phyloP scores from a whole-genome alignment of 1,140 invertebrate genomes.

The Caenorhabditis tropicalis region DNA sequence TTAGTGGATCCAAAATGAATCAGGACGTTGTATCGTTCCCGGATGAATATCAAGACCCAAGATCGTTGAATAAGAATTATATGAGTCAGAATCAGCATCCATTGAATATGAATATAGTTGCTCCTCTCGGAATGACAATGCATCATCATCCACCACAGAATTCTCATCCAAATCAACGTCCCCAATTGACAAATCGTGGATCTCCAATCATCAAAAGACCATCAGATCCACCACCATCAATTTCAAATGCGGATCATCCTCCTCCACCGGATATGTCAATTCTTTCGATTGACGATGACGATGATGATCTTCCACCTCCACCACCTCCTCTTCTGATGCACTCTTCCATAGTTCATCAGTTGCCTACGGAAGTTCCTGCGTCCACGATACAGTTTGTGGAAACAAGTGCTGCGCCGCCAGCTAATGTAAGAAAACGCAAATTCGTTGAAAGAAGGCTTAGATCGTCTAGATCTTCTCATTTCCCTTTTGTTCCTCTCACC shows the following conservation, averaged over 20 bases:
- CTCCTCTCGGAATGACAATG: constrained; percentile 61
- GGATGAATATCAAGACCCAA: constrained; percentile 58
- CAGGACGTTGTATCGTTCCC: constrained; percentile 55
- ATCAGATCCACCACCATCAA: neutral
- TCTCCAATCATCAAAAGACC: constrained; percentile 31
- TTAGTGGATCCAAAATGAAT: neutral
- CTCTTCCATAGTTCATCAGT: constrained; percentile 52
- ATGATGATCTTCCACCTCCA: constrained; percentile 57
- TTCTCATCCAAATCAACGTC: neutral
- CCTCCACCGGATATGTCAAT: constrained; percentile 50
- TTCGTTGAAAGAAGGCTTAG: neutral
- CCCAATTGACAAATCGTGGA: neutral
- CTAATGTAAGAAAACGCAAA: constrained; percentile 26
- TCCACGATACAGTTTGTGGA: constrained; percentile 53
- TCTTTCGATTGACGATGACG: constrained; percentile 55
- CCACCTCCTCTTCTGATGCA: constrained; percentile 57
- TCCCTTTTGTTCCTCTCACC: neutral
- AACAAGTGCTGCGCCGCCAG: constrained; percentile 34
- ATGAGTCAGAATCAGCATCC: constrained; percentile 28
- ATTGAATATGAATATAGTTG: neutral
- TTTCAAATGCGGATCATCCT: constrained; percentile 7
- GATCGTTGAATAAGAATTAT: constrained; percentile 35
- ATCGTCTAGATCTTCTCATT: neutral
- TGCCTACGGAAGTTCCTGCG: constrained; percentile 9
- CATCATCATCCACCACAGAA: constrained; percentile 41